Base-by-base conservation (phyloP, 2,888 invertebrate species). In the Camptogramma bilineatum region DNA sequence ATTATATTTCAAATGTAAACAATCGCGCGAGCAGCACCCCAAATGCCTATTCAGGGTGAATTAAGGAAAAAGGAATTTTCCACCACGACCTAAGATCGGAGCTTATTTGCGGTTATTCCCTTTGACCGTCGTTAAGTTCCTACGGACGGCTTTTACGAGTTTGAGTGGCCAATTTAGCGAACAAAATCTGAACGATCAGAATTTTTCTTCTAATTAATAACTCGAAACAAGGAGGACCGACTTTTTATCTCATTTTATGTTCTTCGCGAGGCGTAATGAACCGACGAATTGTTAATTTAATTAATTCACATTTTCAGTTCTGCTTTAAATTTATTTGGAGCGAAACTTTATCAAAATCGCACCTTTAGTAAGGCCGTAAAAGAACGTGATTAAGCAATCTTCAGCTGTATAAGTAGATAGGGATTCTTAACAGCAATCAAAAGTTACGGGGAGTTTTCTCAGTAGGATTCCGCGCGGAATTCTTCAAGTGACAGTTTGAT, bases 401-500 rank as follows among this genome's bases (percentile, higher is more conserved):
- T 79, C 80, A 83, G 85, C 82, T 82, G 82, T 87, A 84, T 86
- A 88, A 88, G 87, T 85, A 87, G 84, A 82, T 87, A 84, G 84
- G 83, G 82, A 87, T 86, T 83, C 86, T 87, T 83, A 77, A 80
- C 84, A 84, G 88, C 91, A 91, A 91, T 91, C 91, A 91, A 90
- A 91, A 91, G 91, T 91, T 91, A 85, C 82, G 82, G 82, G 74
- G 88, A 91, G 89, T 91, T 90, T 91, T 89, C 91, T 87, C 83
- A 84, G 84, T 82, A 85, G 90, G 88, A 90, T 90, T 91, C 86
- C 87, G 85, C 90, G 84, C 83, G 89, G 91, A 90, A 93, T 93
- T 93, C 93, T 92, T 92, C 83, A 86, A 90, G 91, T 92, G 93
- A 93, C 93, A 93, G 91, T 93, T 93, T 93, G 92, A 93, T 93